Percentiles rank a stretch among this genome's conserved stretches.
phyloP scores from a whole-genome alignment of 1,140 invertebrate genomes.

The Carcinoscorpius rotundicauda region DNA sequence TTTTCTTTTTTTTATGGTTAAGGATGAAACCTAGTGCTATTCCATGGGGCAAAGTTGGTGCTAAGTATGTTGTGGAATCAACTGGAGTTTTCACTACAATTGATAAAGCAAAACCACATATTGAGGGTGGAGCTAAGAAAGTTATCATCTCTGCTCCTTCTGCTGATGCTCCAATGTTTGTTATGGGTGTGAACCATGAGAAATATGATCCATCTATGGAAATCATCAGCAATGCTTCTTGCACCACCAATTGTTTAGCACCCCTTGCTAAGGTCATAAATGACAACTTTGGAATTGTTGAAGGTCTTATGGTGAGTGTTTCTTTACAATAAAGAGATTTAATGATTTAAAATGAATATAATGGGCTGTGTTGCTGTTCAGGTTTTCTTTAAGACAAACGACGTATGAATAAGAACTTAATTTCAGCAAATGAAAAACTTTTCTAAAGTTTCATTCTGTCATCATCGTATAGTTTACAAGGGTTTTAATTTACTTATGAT shows the following conservation, averaged over 20 bases:
- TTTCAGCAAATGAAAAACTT: no score
- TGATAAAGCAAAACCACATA: constrained; percentile 70
- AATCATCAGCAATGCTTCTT: constrained; percentile 91
- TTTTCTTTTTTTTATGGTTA: no score
- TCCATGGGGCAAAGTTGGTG: constrained; percentile 75
- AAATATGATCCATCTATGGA: constrained; percentile 67
- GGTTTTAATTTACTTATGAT: no score
- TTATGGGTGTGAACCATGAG: constrained; percentile 80
- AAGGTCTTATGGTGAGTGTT: constrained; percentile 68
- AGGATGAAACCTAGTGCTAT: constrained; percentile 60
- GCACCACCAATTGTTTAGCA: constrained; percentile 98
- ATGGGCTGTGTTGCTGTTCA: no score
- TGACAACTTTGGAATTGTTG: constrained; percentile 88
- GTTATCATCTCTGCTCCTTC: constrained; percentile 97
- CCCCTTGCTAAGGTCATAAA: constrained; percentile 92
- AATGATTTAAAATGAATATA: no score
- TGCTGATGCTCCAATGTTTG: constrained; percentile 97
- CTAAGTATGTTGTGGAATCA: constrained; percentile 90
- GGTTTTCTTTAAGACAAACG: no score
- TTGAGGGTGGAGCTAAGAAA: constrained; percentile 89
- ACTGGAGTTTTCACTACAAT: constrained; percentile 94
- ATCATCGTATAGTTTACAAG: no score
- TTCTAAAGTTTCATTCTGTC: background rate
- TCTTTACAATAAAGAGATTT: no score
- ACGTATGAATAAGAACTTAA: no score